Conservation (phyloP, 1,140 invertebrate genomes). For the Scaptomyza hsui region DNA sequence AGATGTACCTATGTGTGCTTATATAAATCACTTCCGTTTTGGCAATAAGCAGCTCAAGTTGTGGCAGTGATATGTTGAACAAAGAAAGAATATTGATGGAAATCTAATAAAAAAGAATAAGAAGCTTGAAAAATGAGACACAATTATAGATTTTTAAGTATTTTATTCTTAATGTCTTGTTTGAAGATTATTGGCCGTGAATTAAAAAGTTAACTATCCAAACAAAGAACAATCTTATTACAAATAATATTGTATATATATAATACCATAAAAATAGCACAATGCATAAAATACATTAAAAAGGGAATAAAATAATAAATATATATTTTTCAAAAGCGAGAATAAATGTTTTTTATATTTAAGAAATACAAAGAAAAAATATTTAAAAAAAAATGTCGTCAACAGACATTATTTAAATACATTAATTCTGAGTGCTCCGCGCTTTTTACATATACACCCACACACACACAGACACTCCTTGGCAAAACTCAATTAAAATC, state of each 20-base stretch:
- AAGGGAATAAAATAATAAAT: no score
- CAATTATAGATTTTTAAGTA: background rate
- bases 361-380: background rate
- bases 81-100: background rate
- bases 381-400: background rate
- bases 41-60: slow-evolving; percentile 22
- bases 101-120: background rate
- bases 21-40: slow-evolving; percentile 68
- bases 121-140: background rate
- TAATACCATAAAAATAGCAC: no score
- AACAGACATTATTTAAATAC: background rate
- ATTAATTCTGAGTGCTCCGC: slow-evolving; percentile 5
- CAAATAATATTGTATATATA: no score
- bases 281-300: no score
- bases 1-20: background rate
- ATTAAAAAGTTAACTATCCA: no score
- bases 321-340: no score
- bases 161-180: background rate
- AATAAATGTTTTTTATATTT: no score
- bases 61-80: background rate
- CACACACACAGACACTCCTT: slow-evolving; percentile 14
- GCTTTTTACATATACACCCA: background rate
- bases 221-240: no score
- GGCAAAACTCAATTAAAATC: slow-evolving; percentile 77
- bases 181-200: background rate